Percentiles rank a stretch among this genome's conserved stretches.
These are phyloP conservation scores for Melipona beecheii DNA, from an alignment of 2,888 invertebrate genomes.

Conservation along the genomic window DNA sequence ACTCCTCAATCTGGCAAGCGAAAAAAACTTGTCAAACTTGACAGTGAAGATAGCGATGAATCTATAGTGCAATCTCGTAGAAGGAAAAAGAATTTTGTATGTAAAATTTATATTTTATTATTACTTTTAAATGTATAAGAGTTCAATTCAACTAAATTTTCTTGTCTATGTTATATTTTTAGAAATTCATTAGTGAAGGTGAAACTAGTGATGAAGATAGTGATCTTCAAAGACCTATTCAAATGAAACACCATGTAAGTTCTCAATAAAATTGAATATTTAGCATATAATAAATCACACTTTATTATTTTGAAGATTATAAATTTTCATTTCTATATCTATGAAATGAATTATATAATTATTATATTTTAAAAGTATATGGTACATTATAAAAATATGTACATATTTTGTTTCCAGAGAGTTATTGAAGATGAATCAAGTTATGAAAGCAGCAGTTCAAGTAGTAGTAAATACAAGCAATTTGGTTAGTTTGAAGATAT, in stretches of 20 bases:
- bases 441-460: conserved; percentile 71
- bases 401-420: conserved; percentile 84
- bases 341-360: conserved; percentile 2
- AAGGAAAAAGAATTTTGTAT: conserved; percentile 76
- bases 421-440: conserved; percentile 84
- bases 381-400: not conserved
- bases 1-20: conserved; percentile 75
- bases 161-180: conserved; percentile 72
- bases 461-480: conserved; percentile 50
- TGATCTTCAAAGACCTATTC: conserved; percentile 73
- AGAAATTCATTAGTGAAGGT: conserved; percentile 86
- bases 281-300: not conserved
- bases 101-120: conserved; percentile 48
- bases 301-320: not conserved
- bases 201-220: conserved; percentile 81
- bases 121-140: not conserved
- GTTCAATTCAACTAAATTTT: not conserved
- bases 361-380: not conserved
- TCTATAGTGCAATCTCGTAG: conserved; percentile 73
- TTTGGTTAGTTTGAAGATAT: conserved; percentile 60
- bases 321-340: not conserved
- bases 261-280: not conserved
- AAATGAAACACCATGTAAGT: conserved; percentile 77
- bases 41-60: conserved; percentile 80
- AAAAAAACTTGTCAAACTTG: conserved; percentile 72